Conservation (phyloP, 2,797 vertebrate species). For the Schizothorax lantsangensis region DNA sequence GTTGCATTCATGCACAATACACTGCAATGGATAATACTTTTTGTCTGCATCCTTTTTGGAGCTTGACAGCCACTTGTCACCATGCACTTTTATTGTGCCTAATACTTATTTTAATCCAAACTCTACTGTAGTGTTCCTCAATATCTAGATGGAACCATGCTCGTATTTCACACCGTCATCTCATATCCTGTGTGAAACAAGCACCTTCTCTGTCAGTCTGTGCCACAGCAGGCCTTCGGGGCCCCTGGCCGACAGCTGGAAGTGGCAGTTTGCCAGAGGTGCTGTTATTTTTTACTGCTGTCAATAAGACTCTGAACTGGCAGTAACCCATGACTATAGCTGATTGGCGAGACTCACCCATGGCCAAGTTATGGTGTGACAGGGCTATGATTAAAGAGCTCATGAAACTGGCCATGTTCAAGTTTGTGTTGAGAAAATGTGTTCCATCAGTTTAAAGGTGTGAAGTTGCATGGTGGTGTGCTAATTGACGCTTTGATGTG, state of each 20-base stretch:
- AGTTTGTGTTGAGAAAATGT: slow-evolving; percentile 14
- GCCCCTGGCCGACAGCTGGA: slow-evolving; percentile 11
- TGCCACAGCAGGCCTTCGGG: slow-evolving; percentile 19
- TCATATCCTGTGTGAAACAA: slow-evolving; percentile 14
- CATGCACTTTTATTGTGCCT: not conserved
- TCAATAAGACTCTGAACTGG: slow-evolving; percentile 43
- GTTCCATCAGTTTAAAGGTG: not conserved
- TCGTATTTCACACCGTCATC: slow-evolving; percentile 22
- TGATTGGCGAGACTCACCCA: slow-evolving; percentile 29
- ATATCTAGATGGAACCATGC: not conserved
- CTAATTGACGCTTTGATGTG: slow-evolving; percentile 5
- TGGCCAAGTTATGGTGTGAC: slow-evolving; percentile 36
- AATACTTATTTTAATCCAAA: not conserved
- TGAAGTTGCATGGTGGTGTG: not conserved
- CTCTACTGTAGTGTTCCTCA: not conserved
- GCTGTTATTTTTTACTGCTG: slow-evolving; percentile 56
- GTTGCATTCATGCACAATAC: slow-evolving; percentile 18
- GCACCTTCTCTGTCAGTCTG: slow-evolving; percentile 13
- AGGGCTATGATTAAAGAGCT: slow-evolving; percentile 22
- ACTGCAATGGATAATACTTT: not conserved
- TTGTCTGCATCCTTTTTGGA: not conserved
- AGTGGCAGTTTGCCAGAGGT: slow-evolving; percentile 52
- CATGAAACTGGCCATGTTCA: slow-evolving; percentile 23
- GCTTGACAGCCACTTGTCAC: slow-evolving; percentile 10
- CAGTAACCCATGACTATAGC: slow-evolving; percentile 25